phyloP scores from a whole-genome alignment of 2,797 vertebrate genomes.

The Dendrocincla fuliginosa region DNA sequence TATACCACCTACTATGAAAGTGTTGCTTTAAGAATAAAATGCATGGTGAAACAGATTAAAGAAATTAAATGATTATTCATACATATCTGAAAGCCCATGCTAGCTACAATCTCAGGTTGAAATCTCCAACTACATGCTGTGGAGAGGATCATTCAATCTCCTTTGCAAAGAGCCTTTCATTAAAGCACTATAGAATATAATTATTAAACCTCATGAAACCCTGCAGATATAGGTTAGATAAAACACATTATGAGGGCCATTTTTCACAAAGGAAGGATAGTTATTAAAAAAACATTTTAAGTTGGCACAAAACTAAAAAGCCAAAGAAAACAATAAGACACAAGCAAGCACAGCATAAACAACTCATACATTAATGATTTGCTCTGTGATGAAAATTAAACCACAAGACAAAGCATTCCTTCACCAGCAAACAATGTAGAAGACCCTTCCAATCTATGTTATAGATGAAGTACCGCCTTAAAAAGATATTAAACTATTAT shows the following conservation, averaged over 20 bases:
- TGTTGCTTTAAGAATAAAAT: not conserved
- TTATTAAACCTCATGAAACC: not conserved
- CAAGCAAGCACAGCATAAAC: not conserved
- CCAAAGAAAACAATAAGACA: not conserved
- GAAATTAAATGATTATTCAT: not conserved
- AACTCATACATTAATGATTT: not conserved
- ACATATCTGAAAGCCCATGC: not conserved
- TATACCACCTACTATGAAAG: not conserved
- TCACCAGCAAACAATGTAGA: not conserved
- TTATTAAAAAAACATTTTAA: not conserved
- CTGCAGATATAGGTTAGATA: not conserved
- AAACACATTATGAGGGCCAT: not conserved
- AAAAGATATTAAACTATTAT: not conserved
- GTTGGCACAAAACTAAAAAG: not conserved
- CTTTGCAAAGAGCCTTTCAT: constrained; percentile 24
- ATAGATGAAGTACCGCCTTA: not conserved
- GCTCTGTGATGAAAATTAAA: not conserved
- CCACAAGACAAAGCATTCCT: not conserved
- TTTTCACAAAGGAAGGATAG: not conserved
- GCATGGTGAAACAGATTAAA: not conserved
- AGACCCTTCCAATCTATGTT: not conserved
- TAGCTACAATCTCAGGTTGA: not conserved
- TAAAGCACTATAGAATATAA: not conserved
- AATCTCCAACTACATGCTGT: not conserved
- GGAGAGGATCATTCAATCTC: not conserved